Evolutionary conservation across 2,113 vertebrate genomes (phyloP).

Genomic region (Megaceryle maxima): DNA sequence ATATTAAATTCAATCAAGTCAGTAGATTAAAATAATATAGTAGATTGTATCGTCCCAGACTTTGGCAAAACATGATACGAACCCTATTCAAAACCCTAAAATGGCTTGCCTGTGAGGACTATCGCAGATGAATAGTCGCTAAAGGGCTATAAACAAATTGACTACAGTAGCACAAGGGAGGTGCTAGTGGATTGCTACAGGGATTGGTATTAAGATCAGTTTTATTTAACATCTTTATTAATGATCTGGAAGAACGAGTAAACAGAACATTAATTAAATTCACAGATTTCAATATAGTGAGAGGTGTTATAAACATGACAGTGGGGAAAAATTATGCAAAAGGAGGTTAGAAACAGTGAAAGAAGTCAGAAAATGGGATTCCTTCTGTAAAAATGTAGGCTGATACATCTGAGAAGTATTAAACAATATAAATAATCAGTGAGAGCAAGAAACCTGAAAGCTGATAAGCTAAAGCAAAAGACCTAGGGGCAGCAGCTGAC

Average conservation of each 20-base stretch:
- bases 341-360: constrained; percentile 64
- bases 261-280: constrained; percentile 74
- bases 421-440: constrained; percentile 56
- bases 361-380: constrained; percentile 65
- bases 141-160: constrained; percentile 26
- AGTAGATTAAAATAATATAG: neutral
- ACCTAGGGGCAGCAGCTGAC: constrained; percentile 56
- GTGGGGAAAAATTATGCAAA: constrained; percentile 56
- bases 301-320: constrained; percentile 72
- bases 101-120: neutral
- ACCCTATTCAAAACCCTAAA: neutral
- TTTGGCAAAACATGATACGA: neutral
- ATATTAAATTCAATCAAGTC: constrained; percentile 3
- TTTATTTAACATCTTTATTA: constrained; percentile 68
- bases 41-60: neutral
- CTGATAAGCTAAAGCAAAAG: constrained; percentile 49
- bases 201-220: constrained; percentile 43
- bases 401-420: constrained; percentile 58
- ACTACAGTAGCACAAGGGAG: constrained; percentile 15
- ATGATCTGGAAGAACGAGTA: constrained; percentile 48
- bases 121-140: neutral
- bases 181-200: constrained; percentile 9
- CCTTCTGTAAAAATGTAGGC: constrained; percentile 45
- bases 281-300: constrained; percentile 64
- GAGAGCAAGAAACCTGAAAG: constrained; percentile 53